Evolutionary conservation across 2,797 vertebrate species (phyloP), one percentile per base, ranked within the genome.

Genomic region (Bothrops alternatus): DNA sequence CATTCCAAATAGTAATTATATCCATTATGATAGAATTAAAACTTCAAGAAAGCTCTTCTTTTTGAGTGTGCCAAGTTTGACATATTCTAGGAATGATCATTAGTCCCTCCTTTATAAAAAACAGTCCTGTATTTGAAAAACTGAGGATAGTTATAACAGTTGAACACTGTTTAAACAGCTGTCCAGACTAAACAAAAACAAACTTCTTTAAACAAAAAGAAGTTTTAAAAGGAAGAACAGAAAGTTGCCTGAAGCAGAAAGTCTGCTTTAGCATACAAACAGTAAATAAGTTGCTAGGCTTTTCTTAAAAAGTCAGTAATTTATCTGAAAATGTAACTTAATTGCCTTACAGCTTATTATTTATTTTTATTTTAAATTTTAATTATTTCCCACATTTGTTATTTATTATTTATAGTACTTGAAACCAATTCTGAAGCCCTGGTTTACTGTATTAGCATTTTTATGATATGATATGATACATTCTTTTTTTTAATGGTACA

Each of bases 351-450:
- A 4, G 7, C 56, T 93, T 63, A 65, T 2, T 18, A 78, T 78
- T 78, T 69, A 69, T 69, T 69, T n/a, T 69, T 32, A 69, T 69
- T 69, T 69, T 69, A 69, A 69, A 69, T 69, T 69, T 69, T 53
- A 53, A 53, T 53, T 69, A 69, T 69, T 32, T 16, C 65, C 65
- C 14, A 69, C 13, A 69, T 65, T 28, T 65, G 28, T 69, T 32
- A 69, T 69, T 69, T 69, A 16, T 69, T 69, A 69, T 32, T 78
- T 90, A 87, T 89, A 92, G 42, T 56, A 86, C 16, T 85, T 86
- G 47, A 85, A 85, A 56, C 57, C 12, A 37, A 16, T 92, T 56
- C 60, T 92, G 6, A 91, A 32, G 23, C 95, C 91, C n/a, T 90
- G 86, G 18, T 2, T 28, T 91, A 63, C 55, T 89, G 6, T 90